Conservation (phyloP, 2,113 vertebrate genomes). For the Chinchilla lanigera region DNA sequence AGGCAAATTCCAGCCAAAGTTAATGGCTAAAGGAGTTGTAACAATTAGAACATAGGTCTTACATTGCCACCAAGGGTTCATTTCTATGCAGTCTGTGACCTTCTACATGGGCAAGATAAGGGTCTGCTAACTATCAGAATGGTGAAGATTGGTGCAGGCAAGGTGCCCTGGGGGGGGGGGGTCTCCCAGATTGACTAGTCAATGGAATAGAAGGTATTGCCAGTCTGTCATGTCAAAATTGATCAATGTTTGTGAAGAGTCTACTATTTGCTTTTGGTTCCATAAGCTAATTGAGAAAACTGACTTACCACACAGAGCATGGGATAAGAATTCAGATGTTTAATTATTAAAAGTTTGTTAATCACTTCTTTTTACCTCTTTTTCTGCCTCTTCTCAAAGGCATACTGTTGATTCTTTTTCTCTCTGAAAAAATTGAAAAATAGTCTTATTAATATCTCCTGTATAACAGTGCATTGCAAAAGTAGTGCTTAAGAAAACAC, state of each 20-base stretch:
- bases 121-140: background rate
- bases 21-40: background rate
- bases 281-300: background rate
- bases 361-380: constrained; percentile 65
- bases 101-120: background rate
- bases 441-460: background rate
- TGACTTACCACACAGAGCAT: background rate
- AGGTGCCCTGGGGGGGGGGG: background rate
- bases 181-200: background rate
- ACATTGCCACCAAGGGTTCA: background rate
- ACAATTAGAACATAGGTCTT: background rate
- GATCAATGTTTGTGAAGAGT: background rate
- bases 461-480: constrained; percentile 13
- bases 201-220: fast-evolving
- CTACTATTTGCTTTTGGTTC: background rate
- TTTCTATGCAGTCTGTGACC: background rate
- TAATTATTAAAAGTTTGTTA: background rate
- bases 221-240: too few species aligned
- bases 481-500: constrained; percentile 21
- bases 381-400: constrained; percentile 28
- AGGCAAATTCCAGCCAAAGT: background rate
- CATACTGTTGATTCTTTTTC: background rate
- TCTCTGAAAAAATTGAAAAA: constrained; percentile 16
- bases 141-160: background rate
- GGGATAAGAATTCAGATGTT: background rate